Evolutionary conservation across 1,140 invertebrate genomes (phyloP).

Genomic region (Phymastichus coffea): DNA sequence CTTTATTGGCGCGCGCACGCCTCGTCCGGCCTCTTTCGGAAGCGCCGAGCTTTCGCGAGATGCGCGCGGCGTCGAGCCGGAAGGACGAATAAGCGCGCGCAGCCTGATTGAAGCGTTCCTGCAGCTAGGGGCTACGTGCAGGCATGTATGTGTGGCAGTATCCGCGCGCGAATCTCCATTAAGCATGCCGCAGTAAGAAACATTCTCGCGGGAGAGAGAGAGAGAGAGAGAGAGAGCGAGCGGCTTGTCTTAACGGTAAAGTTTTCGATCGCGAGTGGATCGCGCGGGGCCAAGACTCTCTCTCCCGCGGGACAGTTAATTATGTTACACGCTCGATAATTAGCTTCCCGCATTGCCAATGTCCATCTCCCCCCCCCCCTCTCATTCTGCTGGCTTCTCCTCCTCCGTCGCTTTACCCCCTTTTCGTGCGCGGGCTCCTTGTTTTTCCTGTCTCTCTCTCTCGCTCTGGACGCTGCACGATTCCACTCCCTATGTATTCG

Average conservation of each 20-base stretch:
- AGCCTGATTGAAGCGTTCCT: too few relatives aligned
- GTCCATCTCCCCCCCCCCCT: constrained; percentile 17
- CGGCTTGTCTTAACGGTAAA: background rate
- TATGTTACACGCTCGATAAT: constrained; percentile 46
- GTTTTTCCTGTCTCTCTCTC: background rate
- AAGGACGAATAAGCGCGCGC: background rate
- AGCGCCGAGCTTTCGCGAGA: background rate
- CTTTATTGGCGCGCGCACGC: background rate
- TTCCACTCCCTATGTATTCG: background rate
- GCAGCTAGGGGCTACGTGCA: too few relatives aligned
- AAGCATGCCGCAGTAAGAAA: constrained; percentile 47
- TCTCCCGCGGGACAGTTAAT: constrained; percentile 41
- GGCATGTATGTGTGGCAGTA: too few relatives aligned
- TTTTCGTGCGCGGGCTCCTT: background rate
- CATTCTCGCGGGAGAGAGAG: constrained; percentile 36
- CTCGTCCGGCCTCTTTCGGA: background rate
- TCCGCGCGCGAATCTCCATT: constrained; percentile 51
- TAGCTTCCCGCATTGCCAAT: constrained; percentile 39
- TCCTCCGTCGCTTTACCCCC: background rate
- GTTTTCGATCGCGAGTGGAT: constrained; percentile 13
- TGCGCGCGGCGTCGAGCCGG: background rate
- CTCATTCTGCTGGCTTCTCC: background rate
- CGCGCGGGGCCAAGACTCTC: constrained; percentile 34
- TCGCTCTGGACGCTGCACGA: background rate
- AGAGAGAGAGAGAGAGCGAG: background rate